These are phyloP conservation scores for Chondrilla cf. caribensis DNA, from an alignment of 37 sponge, comb jelly and placozoan genomes.

Conservation along the genomic window DNA sequence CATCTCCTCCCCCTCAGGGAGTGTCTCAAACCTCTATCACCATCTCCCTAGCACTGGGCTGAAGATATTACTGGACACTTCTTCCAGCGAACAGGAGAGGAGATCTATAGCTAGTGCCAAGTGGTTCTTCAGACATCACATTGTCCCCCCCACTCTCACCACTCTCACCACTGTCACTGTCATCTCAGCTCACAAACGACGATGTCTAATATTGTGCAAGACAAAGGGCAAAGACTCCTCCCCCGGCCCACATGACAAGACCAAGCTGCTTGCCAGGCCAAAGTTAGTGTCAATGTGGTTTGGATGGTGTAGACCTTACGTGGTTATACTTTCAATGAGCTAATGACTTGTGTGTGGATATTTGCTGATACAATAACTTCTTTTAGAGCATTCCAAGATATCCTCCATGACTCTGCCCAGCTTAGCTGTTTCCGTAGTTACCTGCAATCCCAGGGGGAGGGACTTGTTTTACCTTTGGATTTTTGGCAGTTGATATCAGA, in stretches of 20 bases:
- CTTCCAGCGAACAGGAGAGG: background rate
- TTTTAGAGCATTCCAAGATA: conserved; percentile 51
- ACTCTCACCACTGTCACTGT: conserved; percentile 1
- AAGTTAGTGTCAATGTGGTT: background rate
- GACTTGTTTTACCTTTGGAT: conserved; percentile 31
- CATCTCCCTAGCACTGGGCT: conserved; percentile 13
- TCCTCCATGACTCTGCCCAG: conserved; percentile 44
- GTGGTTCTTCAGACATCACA: conserved; percentile 23
- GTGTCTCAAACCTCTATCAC: background rate
- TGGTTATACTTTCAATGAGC: too few species aligned
- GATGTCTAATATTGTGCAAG: background rate
- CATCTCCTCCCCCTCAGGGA: conserved; percentile 4
- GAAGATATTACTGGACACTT: background rate
- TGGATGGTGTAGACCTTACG: too few species aligned
- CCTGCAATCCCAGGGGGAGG: conserved; percentile 36
- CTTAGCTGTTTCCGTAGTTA: conserved; percentile 40
- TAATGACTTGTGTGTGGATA: too few species aligned
- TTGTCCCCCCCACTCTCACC: conserved; percentile 16
- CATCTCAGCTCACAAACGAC: background rate
- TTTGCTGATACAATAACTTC: too few species aligned
- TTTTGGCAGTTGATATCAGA: conserved; percentile 76
- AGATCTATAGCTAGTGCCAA: background rate
- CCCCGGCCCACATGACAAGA: background rate
- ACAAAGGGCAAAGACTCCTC: background rate
- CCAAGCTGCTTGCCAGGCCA: background rate